These are phyloP conservation scores for Amaurobius ferox DNA, from an alignment of 2,888 invertebrate genomes.

Conservation along the genomic window DNA sequence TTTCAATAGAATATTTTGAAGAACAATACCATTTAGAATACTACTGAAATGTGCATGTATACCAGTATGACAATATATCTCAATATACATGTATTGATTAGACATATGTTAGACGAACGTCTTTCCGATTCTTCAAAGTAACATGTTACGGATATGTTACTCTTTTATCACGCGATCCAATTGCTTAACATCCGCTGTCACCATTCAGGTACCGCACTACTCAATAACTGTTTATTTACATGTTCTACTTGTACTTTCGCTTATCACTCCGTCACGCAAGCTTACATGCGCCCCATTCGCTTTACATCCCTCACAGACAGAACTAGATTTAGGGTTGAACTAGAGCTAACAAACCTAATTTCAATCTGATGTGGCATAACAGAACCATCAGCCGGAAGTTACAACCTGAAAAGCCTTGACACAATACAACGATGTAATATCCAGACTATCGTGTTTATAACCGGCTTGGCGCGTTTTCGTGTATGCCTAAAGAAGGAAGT, in stretches of 20 bases:
- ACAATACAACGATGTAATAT: conserved; percentile 43
- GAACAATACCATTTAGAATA: too few species aligned
- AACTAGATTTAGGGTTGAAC: not conserved
- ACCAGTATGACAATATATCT: too few species aligned
- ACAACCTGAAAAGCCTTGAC: conserved; percentile 52
- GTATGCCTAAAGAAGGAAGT: conserved; percentile 63
- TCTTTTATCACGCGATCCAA: too few species aligned
- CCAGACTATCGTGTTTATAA: conserved; percentile 54
- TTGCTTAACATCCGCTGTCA: not conserved
- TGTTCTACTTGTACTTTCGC: not conserved
- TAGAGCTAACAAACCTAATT: conserved; percentile 11
- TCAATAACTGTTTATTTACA: not conserved
- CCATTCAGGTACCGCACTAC: not conserved
- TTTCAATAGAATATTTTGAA: too few species aligned
- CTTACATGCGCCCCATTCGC: not conserved
- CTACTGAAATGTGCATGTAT: too few species aligned
- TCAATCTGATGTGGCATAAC: conserved; percentile 17
- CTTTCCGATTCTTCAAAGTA: too few species aligned
- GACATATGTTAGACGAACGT: too few species aligned
- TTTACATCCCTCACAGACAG: not conserved
- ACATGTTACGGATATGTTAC: too few species aligned
- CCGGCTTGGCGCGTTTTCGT: conserved; percentile 27
- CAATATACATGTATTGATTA: too few species aligned
- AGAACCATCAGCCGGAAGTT: conserved; percentile 44
- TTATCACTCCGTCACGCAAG: not conserved